A percentile compares a stretch with the other conserved stretches of the same genome.
Evolutionary conservation across 2,113 vertebrate genomes (phyloP).

Genomic region (Neogobius melanostomus): DNA sequence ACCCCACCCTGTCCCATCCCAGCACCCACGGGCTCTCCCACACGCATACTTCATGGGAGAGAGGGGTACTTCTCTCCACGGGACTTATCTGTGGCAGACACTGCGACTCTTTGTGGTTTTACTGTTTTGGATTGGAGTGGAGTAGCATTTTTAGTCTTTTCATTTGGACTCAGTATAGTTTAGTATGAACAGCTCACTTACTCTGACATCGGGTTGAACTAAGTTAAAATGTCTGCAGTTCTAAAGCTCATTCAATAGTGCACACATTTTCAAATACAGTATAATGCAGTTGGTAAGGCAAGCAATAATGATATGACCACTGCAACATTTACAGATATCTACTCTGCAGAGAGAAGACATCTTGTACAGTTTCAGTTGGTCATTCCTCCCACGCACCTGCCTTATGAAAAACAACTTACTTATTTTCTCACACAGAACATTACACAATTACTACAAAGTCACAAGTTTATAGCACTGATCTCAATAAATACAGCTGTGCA

Average conservation of each 20-base stretch:
- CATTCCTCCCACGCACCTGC: slow-evolving; percentile 3
- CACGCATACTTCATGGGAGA: slow-evolving; percentile 51
- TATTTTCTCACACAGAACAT: background rate
- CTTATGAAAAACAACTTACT: background rate
- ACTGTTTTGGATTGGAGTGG: slow-evolving; percentile 31
- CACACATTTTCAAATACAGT: no score
- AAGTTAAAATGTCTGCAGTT: no score
- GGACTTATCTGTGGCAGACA: slow-evolving; percentile 73
- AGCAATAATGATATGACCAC: no score
- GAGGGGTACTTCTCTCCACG: slow-evolving; percentile 49
- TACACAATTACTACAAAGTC: background rate
- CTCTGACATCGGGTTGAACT: no score
- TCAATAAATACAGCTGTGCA: background rate
- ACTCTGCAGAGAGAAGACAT: background rate
- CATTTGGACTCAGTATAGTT: no score
- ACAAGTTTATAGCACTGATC: background rate
- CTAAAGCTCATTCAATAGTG: no score
- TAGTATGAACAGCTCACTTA: no score
- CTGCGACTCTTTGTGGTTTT: slow-evolving; percentile 57
- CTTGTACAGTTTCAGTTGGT: background rate
- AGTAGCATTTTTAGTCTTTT: slow-evolving; percentile 28
- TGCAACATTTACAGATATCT: background rate
- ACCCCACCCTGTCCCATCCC: slow-evolving; percentile 37
- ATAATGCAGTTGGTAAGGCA: no score
- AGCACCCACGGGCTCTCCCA: slow-evolving; percentile 26